Evolutionary conservation across 2,888 invertebrate genomes (phyloP).

Genomic region (Pseudanteris insignis): DNA sequence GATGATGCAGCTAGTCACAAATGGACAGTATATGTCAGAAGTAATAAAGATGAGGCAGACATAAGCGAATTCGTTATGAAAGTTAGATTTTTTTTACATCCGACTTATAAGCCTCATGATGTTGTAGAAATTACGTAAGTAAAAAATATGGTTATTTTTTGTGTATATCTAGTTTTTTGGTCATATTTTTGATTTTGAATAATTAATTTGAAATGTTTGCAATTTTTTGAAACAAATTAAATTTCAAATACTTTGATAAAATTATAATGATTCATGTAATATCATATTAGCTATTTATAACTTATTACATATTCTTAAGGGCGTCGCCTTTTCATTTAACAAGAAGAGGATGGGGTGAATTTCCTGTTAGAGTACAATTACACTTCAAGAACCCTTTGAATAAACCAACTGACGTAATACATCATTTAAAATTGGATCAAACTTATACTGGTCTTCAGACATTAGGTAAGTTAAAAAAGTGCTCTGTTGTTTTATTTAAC

Average conservation of each 20-base stretch:
- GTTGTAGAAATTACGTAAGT: conserved; percentile 80
- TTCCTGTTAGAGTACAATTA: conserved; percentile 82
- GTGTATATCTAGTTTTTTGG: neutral
- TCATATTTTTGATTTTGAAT: neutral
- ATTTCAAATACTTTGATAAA: too few species aligned
- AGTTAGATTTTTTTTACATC: conserved; percentile 83
- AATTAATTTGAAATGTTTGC: too few species aligned
- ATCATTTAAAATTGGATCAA: conserved; percentile 82
- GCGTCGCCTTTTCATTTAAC: conserved; percentile 85
- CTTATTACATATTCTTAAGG: too few species aligned
- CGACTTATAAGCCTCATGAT: conserved; percentile 88
- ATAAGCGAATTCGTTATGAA: conserved; percentile 75
- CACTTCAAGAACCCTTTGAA: conserved; percentile 79
- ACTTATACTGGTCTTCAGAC: conserved; percentile 86
- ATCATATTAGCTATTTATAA: too few species aligned
- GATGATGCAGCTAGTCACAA: conserved; percentile 82
- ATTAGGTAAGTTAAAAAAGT: conserved; percentile 75
- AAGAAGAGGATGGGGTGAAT: conserved; percentile 92
- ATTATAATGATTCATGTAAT: too few species aligned
- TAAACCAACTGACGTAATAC: conserved; percentile 81
- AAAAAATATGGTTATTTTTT: too few species aligned
- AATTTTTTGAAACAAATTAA: too few species aligned
- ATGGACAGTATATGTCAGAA: conserved; percentile 89
- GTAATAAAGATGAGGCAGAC: conserved; percentile 71
- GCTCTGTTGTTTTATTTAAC: too few species aligned